Evolutionary conservation across 2,888 invertebrate species (phyloP).

Genomic region (Axea sp.): DNA sequence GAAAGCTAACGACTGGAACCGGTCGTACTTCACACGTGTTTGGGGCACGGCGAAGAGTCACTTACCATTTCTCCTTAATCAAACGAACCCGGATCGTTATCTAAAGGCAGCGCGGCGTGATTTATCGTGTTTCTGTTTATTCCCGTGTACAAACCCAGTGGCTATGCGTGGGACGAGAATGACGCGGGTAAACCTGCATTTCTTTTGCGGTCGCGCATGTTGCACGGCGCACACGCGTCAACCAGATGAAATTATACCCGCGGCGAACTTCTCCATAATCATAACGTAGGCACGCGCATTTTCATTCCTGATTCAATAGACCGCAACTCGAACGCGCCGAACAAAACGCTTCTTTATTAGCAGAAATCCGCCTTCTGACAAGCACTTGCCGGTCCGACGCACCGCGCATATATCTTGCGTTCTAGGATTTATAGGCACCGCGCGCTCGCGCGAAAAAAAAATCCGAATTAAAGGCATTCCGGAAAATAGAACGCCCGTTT

Average conservation of each 20-base stretch:
- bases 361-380: conserved; percentile 45
- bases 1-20: conserved; percentile 17
- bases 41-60: conserved; percentile 16
- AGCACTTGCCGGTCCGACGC: conserved; percentile 24
- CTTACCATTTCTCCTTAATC: conserved; percentile 41
- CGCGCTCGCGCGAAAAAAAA: background rate
- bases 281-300: conserved; percentile 51
- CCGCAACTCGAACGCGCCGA: conserved; percentile 15
- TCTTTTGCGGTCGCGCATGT: conserved; percentile 50
- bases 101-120: conserved; percentile 47
- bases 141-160: conserved; percentile 51
- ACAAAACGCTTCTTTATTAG: conserved; percentile 44
- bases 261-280: conserved; percentile 37
- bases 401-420: conserved; percentile 18
- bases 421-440: conserved; percentile 29
- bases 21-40: conserved; percentile 44
- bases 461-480: conserved; percentile 21
- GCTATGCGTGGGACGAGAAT: conserved; percentile 56
- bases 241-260: conserved; percentile 56
- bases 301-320: conserved; percentile 44
- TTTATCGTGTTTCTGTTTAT: conserved; percentile 54
- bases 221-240: conserved; percentile 39
- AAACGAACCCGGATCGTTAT: conserved; percentile 56
- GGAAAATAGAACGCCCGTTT: conserved; percentile 28
- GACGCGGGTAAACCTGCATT: conserved; percentile 49